Evolutionary conservation across 1,140 invertebrate genomes (phyloP), one percentile per base, ranked within the genome.

Genomic region (Paraescarpia echinospica): DNA sequence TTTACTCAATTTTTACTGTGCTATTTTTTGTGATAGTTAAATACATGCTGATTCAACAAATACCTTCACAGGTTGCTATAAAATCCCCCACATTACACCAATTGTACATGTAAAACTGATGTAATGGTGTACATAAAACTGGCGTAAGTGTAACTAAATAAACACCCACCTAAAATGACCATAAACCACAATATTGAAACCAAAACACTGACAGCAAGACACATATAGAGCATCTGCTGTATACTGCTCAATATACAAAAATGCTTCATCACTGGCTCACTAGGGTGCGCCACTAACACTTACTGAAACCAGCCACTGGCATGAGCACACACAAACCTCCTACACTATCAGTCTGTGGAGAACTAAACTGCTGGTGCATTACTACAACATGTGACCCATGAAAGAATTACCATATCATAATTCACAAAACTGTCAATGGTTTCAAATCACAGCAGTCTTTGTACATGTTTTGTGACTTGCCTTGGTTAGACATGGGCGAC

Each of bases 401-500:
- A 90, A 34, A 90, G 18, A 33, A 90, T 90, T 34, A 18, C 14
- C n/a, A 34, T 14, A 34, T 33, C 4, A 89, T 5, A 89, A 33
- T 4, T 5, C 89, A 89, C 89, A 89, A 4, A 34, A 89, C n/a
- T 33, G n/a, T 89, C n/a, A 34, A 14, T 89, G 89, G 12, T 14
- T 33, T 33, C n/a, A 34, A 4, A 89, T 89, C n/a, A 89, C 9
- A n/a, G n/a, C n/a, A n/a, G n/a, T n/a, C n/a, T n/a, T n/a, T n/a
- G n/a, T n/a, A n/a, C n/a, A n/a, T 89, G 89, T 5, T 90, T 14
- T n/a, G 0, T 22, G 35, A 90, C 90, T 90, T 41, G n/a, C 90
- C 90, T 90, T 91, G 91, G 33, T 91, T 91, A 27, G 91, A 34
- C 91, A 91, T 91, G 35, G 91, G 91, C 34, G 91, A 91, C 41